Evolutionary conservation across 1,140 invertebrate genomes (phyloP), one percentile per base, ranked within the genome.

Genomic region (Diachasma alloeum): DNA sequence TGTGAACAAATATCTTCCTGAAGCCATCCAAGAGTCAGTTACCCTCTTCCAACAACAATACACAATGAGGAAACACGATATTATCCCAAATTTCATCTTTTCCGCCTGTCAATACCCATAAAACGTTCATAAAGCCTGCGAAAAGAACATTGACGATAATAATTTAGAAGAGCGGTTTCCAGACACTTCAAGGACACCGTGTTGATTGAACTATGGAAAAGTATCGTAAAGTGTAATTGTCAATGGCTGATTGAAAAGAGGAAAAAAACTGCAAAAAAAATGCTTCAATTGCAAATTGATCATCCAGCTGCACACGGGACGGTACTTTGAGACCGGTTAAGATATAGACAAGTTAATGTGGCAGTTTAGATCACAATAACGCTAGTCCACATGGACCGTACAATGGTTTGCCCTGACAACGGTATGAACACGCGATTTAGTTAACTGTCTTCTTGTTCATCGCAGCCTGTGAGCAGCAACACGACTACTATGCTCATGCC

Each of bases 351-450:
- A 63, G 22, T 63, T 63, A 26, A 26, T 63, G 59, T 5, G n/a
- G 53, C 24, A 1, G 59, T 26, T 63, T 63, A 31, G 22, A 48
- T 72, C 2, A 72, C n/a, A 46, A 72, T 48, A 72, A 46, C 3
- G 69, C 44, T 37, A 70, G 68, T 2, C 36, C 11, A 72, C 44
- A 42, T 48, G 24, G 44, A 26, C 24, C 11, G 66, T 68, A 39
- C 17, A 24, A 26, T 36, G 8, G 17, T 19, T 17, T 70, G 68
- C 13, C 48, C 17, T 39, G 22, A 10, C 69, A 71, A 71, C 69
- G 69, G 69, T 71, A 71, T 71, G 37, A 39, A 44, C 70, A 72
- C 42, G 70, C 70, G 15, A 72, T 72, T 72, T 56, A 72, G 46
- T 44, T 72, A 72, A 72, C 70, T 72, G 70, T 72, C 44, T 72